phyloP scores from a whole-genome alignment of 2,113 vertebrate genomes.

The Bos javanicus region DNA sequence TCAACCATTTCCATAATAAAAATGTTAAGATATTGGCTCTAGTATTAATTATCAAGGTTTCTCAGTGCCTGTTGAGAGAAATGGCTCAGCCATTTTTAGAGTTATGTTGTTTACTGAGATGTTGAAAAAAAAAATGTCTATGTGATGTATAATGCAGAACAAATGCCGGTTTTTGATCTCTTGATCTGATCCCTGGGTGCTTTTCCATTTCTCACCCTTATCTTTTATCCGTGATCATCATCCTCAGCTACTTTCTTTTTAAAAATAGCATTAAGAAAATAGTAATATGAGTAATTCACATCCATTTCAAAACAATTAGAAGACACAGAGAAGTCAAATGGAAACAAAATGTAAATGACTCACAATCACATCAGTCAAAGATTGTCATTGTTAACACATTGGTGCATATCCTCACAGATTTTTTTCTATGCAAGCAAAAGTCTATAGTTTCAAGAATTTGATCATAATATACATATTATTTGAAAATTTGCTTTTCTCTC shows the following conservation, averaged over 20 bases:
- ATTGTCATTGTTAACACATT: not conserved
- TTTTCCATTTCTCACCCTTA: not conserved
- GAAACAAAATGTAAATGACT: not conserved
- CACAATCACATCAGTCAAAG: not conserved
- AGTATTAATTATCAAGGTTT: constrained; percentile 9
- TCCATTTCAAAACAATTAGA: not conserved
- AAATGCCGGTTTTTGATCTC: not conserved
- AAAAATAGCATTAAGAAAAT: not conserved
- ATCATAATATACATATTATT: not conserved
- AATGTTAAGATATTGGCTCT: constrained; percentile 9
- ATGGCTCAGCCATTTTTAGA: not conserved
- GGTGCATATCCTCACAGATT: not conserved
- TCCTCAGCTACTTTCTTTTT: not conserved
- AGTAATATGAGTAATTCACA: not conserved
- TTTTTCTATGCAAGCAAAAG: not conserved
- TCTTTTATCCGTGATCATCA: not conserved
- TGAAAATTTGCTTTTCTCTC: not conserved
- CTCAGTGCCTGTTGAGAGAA: not conserved
- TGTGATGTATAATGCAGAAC: not conserved
- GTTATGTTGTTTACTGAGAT: constrained; percentile 15
- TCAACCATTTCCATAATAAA: not conserved
- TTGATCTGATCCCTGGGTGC: not conserved
- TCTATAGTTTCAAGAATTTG: not conserved
- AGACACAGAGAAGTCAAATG: not conserved
- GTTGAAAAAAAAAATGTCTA: not conserved